Evolutionary conservation across 2,888 invertebrate species (phyloP), one percentile per base, ranked within the genome.

Genomic region (Sesia bembeciformis): DNA sequence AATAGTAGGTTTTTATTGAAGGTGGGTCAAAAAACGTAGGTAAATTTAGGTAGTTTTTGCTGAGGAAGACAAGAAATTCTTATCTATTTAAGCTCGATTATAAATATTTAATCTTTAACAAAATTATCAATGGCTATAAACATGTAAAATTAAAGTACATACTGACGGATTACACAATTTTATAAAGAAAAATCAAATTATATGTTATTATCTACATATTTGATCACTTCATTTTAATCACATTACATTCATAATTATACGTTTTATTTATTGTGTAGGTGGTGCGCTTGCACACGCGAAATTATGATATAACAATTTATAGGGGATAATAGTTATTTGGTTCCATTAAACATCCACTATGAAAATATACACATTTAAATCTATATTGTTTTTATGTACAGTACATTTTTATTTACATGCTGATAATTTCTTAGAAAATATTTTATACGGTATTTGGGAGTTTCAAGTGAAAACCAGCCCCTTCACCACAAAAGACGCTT

Each of bases 291-390:
- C 59, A 58, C 58, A 52, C 49, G 56, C 23, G 7, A 8, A 46
- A 46, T 8, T 46, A 46, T 8, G 46, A 46, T 23, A 46, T 52
- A 40, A 52, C 38, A 52, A 4, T 52, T 42, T 52, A 23, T 65
- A 60, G 60, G 62, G 62, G 60, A 61, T 67, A n/a, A 74, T 82
- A 80, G 66, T 84, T 84, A 83, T 80, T 86, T 89, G 87, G 87
- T 87, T 88, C 88, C 83, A 77, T 83, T 88, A 85, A 85, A 87
- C 83, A 82, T 79, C 78, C 66, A 83, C 84, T 88, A 88, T 83
- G 84, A 89, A 88, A 88, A 89, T 88, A 89, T 87, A 86, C 84
- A 86, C 74, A 73, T 81, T 79, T 76, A 78, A 75, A 70, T 76
- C 72, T 80, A 80, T 74, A 68, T 68, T 69, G 70, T 72, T 63